phyloP scores from a whole-genome alignment of 2,113 vertebrate species.

The Heliornis fulica region DNA sequence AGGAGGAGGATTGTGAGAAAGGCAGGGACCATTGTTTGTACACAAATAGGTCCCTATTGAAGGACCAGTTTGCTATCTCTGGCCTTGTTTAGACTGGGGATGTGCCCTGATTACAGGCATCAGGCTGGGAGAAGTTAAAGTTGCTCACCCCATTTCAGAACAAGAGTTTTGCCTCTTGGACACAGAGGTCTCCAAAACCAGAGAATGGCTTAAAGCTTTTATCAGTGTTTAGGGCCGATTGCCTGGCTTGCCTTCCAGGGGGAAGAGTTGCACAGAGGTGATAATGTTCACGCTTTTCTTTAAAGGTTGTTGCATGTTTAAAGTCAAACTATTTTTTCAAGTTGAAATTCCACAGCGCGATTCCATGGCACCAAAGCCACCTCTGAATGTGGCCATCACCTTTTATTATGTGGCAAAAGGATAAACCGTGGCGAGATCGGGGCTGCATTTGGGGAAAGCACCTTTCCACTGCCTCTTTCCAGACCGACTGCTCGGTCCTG shows the following conservation, averaged over 20 bases:
- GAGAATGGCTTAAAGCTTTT: too few relatives aligned
- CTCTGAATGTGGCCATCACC: not conserved
- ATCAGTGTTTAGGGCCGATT: too few relatives aligned
- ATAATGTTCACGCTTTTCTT: not conserved
- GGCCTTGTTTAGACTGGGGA: not conserved
- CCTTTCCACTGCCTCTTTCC: not conserved
- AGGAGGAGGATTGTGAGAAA: not conserved
- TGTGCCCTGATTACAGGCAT: not conserved
- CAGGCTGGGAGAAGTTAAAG: not conserved
- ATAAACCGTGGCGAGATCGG: not conserved
- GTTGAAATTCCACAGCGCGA: not conserved
- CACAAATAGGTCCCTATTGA: not conserved
- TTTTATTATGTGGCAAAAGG: not conserved
- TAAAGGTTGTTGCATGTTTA: not conserved
- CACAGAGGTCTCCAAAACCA: not conserved
- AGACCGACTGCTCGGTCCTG: not conserved
- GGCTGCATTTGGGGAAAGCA: not conserved
- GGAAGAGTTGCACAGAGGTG: not conserved
- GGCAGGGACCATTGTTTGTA: not conserved
- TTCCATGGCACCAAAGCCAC: not conserved
- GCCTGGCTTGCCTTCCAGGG: too few relatives aligned
- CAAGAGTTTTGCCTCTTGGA: not conserved
- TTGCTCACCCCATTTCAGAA: not conserved
- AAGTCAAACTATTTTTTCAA: not conserved
- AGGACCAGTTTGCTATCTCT: not conserved